These are phyloP conservation scores for Dusona sp. DNA, from an alignment of 2,888 invertebrate species.

Conservation along the genomic window DNA sequence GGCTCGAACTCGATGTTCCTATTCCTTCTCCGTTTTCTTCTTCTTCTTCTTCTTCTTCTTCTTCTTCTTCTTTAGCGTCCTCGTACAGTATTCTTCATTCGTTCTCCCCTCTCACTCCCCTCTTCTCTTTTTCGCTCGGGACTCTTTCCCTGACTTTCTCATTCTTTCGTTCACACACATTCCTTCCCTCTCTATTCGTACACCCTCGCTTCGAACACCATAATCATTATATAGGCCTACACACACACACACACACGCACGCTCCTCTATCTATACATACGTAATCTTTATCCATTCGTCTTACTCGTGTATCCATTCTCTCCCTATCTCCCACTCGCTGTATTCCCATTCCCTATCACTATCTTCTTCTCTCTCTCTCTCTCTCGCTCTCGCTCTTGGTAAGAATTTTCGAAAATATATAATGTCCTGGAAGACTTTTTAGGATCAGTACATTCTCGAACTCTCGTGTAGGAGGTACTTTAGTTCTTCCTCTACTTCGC, in stretches of 20 bases:
- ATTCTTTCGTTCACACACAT: slow-evolving; percentile 55
- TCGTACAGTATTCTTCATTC: slow-evolving; percentile 51
- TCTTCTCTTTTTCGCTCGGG: slow-evolving; percentile 29
- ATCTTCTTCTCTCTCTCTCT: slow-evolving; percentile 44
- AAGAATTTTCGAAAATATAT: slow-evolving; percentile 74
- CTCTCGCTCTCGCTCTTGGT: slow-evolving; percentile 47
- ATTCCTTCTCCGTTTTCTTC: too few relatives aligned
- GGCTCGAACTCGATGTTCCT: too few relatives aligned
- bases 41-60: slow-evolving; percentile 43
- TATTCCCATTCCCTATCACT: slow-evolving; percentile 43
- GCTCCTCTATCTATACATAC: background rate
- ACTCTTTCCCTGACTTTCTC: slow-evolving; percentile 51
- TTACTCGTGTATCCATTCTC: slow-evolving; percentile 31
- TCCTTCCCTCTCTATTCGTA: slow-evolving; percentile 32
- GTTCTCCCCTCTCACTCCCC: slow-evolving; percentile 45
- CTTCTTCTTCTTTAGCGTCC: slow-evolving; percentile 41
- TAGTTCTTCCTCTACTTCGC: slow-evolving; percentile 13
- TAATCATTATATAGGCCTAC: slow-evolving; percentile 15
- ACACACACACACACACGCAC: background rate
- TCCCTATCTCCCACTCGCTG: slow-evolving; percentile 25
- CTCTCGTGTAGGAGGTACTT: slow-evolving; percentile 72
- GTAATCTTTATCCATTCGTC: slow-evolving; percentile 43
- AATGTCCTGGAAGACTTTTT: slow-evolving; percentile 74
- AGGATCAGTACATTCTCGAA: slow-evolving; percentile 74
- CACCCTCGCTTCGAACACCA: slow-evolving; percentile 46